Evolutionary conservation across 2,888 invertebrate genomes (phyloP).

Genomic region (Gibbula magus): DNA sequence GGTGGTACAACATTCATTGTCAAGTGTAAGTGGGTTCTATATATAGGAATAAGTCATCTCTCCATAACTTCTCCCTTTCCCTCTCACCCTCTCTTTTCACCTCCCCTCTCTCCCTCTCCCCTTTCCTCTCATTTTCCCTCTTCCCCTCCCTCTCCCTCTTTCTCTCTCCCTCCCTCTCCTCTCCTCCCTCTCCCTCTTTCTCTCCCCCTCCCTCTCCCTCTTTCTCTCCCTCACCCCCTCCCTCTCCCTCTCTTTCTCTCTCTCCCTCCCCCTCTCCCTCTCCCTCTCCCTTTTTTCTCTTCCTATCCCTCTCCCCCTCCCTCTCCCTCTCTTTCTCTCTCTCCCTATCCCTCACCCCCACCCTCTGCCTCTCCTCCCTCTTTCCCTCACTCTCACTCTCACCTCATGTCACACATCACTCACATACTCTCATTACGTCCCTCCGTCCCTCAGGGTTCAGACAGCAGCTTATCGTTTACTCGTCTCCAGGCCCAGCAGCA

Average conservation of each 20-base stretch:
- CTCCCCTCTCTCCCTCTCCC: not conserved
- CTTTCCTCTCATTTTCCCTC: not conserved
- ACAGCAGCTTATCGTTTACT: slow-evolving; percentile 44
- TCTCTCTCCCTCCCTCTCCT: not conserved
- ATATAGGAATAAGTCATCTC: too few relatives aligned
- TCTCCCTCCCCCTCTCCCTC: not conserved
- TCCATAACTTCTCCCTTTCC: too few relatives aligned
- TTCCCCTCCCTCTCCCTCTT: not conserved
- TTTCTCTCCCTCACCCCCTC: not conserved
- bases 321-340: slow-evolving; percentile 24
- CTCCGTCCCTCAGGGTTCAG: slow-evolving; percentile 45
- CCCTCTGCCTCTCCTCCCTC: not conserved
- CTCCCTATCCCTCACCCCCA: not conserved
- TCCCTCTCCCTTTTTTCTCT: not conserved
- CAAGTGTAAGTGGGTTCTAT: too few relatives aligned
- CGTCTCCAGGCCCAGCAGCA: slow-evolving; percentile 46
- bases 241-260: not conserved
- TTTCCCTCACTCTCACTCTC: not conserved
- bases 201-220: slow-evolving; percentile 24
- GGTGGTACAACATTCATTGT: too few relatives aligned
- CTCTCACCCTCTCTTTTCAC: too few relatives aligned
- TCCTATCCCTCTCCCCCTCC: not conserved
- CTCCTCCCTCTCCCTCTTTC: not conserved
- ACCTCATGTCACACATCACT: not conserved
- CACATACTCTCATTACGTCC: not conserved